Conservation (phyloP, 1,140 invertebrate genomes). For the Drosophila repleta region DNA sequence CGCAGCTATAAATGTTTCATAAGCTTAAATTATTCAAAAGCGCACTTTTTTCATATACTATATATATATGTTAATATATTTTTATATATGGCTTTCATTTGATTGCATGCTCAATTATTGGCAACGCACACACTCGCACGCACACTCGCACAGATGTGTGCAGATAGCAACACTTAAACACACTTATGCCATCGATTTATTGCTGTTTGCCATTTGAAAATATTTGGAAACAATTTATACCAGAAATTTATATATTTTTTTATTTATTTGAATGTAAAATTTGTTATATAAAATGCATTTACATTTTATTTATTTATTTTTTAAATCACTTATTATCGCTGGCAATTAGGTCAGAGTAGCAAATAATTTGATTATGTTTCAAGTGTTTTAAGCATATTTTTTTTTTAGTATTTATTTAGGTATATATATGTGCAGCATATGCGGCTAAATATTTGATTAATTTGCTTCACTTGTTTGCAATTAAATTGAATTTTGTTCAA, state of each 20-base stretch:
- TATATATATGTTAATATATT: constrained; percentile 49
- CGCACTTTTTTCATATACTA: constrained; percentile 28
- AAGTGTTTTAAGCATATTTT: constrained; percentile 16
- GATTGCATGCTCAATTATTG: constrained; percentile 64
- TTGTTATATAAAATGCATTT: constrained; percentile 11
- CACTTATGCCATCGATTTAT: constrained; percentile 67
- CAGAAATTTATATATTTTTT: not conserved
- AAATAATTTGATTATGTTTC: constrained; percentile 41
- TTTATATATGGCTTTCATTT: constrained; percentile 53
- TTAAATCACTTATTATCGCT: constrained; percentile 10
- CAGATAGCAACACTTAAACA: constrained; percentile 49
- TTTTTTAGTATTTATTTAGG: constrained; percentile 6
- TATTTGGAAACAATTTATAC: constrained; percentile 43
- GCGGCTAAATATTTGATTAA: constrained; percentile 22
- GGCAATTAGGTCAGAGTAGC: constrained; percentile 34
- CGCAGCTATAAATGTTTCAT: constrained; percentile 51
- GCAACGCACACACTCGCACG: constrained; percentile 7
- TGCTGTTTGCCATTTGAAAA: constrained; percentile 62
- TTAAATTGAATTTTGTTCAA: not conserved
- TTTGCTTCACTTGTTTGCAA: constrained; percentile 19
- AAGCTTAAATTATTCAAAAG: constrained; percentile 55
- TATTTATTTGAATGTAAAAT: constrained; percentile 31
- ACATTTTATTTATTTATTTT: constrained; percentile 19
- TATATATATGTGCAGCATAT: constrained; percentile 5
- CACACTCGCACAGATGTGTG: not conserved